Percentiles rank a stretch among this genome's conserved stretches.
phyloP scores from a whole-genome alignment of 2,888 invertebrate species.

The Cremastinae sp. region DNA sequence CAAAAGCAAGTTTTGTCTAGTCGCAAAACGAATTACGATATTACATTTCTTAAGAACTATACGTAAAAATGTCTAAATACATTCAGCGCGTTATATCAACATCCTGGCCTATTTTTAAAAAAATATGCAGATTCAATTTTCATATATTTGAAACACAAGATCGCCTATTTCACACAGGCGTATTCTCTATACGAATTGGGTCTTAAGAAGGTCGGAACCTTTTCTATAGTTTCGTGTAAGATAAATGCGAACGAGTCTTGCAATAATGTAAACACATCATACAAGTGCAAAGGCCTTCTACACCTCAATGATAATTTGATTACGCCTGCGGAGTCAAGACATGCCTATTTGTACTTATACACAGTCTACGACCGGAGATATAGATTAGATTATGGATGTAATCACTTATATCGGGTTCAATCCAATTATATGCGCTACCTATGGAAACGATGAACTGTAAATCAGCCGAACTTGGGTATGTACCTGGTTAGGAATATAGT shows the following conservation, averaged over 20 bases:
- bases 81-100: too few species aligned
- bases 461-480: constrained; percentile 24
- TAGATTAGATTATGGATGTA: constrained; percentile 58
- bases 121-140: too few species aligned
- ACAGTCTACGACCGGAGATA: constrained; percentile 26
- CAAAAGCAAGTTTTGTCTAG: too few species aligned
- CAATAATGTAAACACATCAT: constrained; percentile 11
- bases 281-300: constrained; percentile 13
- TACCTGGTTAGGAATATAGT: constrained; percentile 13
- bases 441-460: constrained; percentile 25
- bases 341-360: constrained; percentile 31
- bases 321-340: constrained; percentile 27
- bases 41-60: too few species aligned
- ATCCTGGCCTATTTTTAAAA: too few species aligned
- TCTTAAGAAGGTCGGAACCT: not conserved
- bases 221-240: not conserved
- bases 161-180: too few species aligned
- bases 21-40: too few species aligned
- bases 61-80: too few species aligned
- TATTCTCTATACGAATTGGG: too few species aligned
- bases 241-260: constrained; percentile 1
- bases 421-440: constrained; percentile 53
- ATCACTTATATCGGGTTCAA: constrained; percentile 58
- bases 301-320: constrained; percentile 53
- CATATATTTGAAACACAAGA: too few species aligned